Percentiles rank a stretch among this genome's conserved stretches.
Evolutionary conservation across 2,888 invertebrate genomes (phyloP).

Genomic region (Acrobeloides nanus): DNA sequence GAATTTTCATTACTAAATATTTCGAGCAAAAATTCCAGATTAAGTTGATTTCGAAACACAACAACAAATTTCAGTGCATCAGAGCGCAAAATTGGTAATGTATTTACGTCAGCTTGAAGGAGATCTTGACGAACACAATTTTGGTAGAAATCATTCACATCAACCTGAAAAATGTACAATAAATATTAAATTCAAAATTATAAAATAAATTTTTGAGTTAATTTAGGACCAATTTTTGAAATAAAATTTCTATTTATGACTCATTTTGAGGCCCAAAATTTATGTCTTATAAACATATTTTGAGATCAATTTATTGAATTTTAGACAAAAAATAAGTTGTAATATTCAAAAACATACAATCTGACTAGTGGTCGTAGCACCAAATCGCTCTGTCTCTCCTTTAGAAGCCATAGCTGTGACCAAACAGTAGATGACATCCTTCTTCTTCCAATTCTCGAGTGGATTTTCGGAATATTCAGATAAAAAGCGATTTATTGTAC

Average conservation of each 20-base stretch:
- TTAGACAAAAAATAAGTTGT: no score
- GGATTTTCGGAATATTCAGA: slow-evolving; percentile 68
- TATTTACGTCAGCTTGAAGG: slow-evolving; percentile 58
- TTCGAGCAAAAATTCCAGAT: slow-evolving; percentile 68
- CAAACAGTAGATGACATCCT: slow-evolving; percentile 90
- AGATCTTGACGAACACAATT: slow-evolving; percentile 80
- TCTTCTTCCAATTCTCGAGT: slow-evolving; percentile 66
- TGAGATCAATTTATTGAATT: no score
- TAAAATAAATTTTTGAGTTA: background rate
- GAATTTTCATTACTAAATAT: slow-evolving; percentile 58
- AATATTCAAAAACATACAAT: slow-evolving; percentile 24
- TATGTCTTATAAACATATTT: no score
- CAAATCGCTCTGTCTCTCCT: slow-evolving; percentile 70
- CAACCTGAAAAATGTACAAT: slow-evolving; percentile 16
- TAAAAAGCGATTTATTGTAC: slow-evolving; percentile 15
- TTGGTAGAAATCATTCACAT: slow-evolving; percentile 79
- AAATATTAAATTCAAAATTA: background rate
- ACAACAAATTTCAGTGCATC: slow-evolving; percentile 92
- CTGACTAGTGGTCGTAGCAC: slow-evolving; percentile 41
- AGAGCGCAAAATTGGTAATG: slow-evolving; percentile 69
- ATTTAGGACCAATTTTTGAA: no score
- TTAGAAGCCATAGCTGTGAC: slow-evolving; percentile 87
- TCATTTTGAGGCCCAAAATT: no score
- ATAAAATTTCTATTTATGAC: no score
- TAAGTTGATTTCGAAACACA: slow-evolving; percentile 84